Evolutionary conservation across 2,888 invertebrate genomes (phyloP), one percentile per base, ranked within the genome.

Genomic region (Eurois occulta): DNA sequence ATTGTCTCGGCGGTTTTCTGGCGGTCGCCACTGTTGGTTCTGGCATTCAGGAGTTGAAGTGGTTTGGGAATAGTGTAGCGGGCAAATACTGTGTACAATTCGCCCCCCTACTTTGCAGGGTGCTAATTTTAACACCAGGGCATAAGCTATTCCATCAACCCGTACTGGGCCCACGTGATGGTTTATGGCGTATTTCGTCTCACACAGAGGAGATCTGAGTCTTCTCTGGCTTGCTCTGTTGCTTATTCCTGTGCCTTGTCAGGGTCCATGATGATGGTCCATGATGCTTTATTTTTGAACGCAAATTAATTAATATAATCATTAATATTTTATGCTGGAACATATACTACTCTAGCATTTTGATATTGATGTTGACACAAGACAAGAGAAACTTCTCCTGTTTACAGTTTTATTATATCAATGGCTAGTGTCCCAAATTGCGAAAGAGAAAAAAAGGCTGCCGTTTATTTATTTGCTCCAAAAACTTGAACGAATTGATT

Each of bases 401-500:
- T 28, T 65, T n/a, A 16, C 4, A 65, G 10, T 65, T n/a, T 41
- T 11, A 28, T 65, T 41, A 18, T 16, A 75, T 28, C 41, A 77
- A 55, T n/a, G 64, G 32, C 21, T n/a, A 82, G 8, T 84, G 48
- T 11, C 28, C 35, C 11, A 32, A 80, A 84, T 69, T 66, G 2
- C 28, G 2, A 65, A 55, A 71, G 32, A 21, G 10, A 67, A 41
- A 68, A 35, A 78, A 84, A 69, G 35, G 38, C 62, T 38, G 46
- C 35, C 52, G n/a, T 24, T 55, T 75, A 87, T 85, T 87, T 87
- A 77, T 87, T 87, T 71, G 46, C 35, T 68, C 72, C 58, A 76
- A 77, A 74, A 81, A 85, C 67, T 81, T 43, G 71, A 80, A 46
- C 41, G 73, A 81, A 76, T 87, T 87, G 75, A 87, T 85, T 85